Conservation (phyloP, 1,140 invertebrate species). For the Pseudomyrmex gracilis region DNA sequence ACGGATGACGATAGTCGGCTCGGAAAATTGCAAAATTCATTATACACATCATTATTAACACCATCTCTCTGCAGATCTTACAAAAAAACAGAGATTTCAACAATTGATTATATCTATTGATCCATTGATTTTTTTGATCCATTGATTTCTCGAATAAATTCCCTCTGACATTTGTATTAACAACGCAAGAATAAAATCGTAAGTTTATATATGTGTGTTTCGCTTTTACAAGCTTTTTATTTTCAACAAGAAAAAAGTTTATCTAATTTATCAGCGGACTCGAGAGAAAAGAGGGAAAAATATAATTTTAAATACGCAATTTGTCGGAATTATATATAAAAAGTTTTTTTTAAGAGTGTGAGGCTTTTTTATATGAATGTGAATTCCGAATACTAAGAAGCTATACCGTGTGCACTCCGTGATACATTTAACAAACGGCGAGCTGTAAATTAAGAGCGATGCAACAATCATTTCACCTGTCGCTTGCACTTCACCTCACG, state of each 20-base stretch:
- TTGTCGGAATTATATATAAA: constrained; percentile 8
- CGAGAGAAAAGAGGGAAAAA: no score
- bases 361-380: no score
- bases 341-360: not conserved
- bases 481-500: constrained; percentile 63
- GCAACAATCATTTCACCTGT: constrained; percentile 39
- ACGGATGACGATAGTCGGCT: not conserved
- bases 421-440: not conserved
- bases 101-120: not conserved
- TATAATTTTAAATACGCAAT: not conserved
- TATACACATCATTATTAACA: not conserved
- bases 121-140: not conserved
- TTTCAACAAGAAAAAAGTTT: no score
- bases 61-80: not conserved
- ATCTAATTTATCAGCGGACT: not conserved
- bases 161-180: not conserved
- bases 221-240: not conserved
- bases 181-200: not conserved
- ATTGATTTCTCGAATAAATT: not conserved
- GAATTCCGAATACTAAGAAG: no score
- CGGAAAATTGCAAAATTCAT: not conserved
- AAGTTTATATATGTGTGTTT: not conserved
- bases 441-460: constrained; percentile 51
- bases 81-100: not conserved
- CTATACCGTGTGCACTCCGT: constrained; percentile 1